Conservation (phyloP, 2,888 invertebrate species). For the Oeneis ivallda region DNA sequence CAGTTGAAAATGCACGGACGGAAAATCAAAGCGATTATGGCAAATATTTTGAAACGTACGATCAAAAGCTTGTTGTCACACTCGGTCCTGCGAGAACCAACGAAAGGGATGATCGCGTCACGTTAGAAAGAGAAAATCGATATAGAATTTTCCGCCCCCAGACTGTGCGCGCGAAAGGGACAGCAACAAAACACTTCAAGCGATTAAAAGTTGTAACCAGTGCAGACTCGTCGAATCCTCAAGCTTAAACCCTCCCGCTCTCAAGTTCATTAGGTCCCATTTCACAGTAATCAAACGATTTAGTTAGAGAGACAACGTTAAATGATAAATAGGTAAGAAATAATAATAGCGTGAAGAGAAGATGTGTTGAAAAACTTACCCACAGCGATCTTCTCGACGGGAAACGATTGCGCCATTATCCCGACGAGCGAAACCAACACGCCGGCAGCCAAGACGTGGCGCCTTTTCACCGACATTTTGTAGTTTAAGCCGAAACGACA, state of each 20-base stretch:
- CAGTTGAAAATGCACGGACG: not conserved
- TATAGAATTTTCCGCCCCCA: constrained; percentile 47
- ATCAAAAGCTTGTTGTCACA: constrained; percentile 32
- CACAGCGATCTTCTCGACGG: constrained; percentile 75
- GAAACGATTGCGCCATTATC: constrained; percentile 63
- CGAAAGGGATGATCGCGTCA: constrained; percentile 48
- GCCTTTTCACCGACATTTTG: constrained; percentile 48
- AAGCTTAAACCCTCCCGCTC: not conserved
- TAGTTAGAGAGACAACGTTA: not conserved
- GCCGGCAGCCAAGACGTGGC: constrained; percentile 46
- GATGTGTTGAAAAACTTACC: constrained; percentile 59
- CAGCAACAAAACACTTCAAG: constrained; percentile 50
- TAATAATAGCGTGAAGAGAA: constrained; percentile 32
- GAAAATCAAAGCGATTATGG: not conserved
- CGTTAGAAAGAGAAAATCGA: constrained; percentile 59
- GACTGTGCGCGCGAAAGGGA: constrained; percentile 50
- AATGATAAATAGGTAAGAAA: not conserved
- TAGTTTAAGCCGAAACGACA: constrained; percentile 12
- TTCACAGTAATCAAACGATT: not conserved
- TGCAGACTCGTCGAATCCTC: not conserved
- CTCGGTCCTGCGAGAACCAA: constrained; percentile 35
- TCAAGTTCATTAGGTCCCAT: not conserved
- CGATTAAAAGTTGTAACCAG: constrained; percentile 17
- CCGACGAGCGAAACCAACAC: constrained; percentile 62
- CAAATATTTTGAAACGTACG: constrained; percentile 34